Evolutionary conservation across 2,113 vertebrate species (phyloP).

Genomic region (Elaphurus davidianus): DNA sequence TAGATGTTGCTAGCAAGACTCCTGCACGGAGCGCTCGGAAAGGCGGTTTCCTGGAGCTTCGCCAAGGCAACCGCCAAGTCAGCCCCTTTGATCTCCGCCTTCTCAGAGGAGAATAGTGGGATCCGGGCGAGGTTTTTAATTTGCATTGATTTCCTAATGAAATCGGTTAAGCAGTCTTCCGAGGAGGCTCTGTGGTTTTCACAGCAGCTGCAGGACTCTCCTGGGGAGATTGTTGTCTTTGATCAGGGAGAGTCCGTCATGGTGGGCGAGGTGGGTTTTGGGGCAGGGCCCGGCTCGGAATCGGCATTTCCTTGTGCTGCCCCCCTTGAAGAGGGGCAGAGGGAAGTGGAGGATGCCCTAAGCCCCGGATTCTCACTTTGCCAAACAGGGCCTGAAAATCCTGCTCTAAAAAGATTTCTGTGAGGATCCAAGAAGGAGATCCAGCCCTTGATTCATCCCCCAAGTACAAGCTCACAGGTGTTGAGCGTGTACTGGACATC

Average conservation of each 20-base stretch:
- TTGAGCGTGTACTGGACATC: neutral
- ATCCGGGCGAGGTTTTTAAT: constrained; percentile 24
- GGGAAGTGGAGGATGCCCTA: neutral
- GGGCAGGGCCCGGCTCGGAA: neutral
- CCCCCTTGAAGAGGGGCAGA: neutral
- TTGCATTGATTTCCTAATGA: constrained; percentile 45
- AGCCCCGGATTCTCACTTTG: neutral
- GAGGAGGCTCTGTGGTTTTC: neutral
- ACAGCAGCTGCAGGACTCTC: neutral
- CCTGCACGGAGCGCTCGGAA: rapidly evolving
- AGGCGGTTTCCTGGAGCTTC: neutral
- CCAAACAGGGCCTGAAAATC: neutral
- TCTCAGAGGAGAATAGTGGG: neutral
- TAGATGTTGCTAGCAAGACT: neutral
- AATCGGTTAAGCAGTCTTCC: neutral
- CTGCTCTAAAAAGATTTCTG: neutral
- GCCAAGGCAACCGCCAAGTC: neutral
- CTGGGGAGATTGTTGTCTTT: neutral
- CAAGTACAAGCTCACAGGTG: neutral
- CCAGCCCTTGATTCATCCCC: neutral
- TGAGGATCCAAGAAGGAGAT: neutral
- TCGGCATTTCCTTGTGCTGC: neutral
- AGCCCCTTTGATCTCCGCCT: neutral
- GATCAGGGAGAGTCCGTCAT: rapidly evolving
- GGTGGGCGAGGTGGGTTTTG: neutral